phyloP scores from a whole-genome alignment of 2,113 vertebrate species.

The Arizona elegans region DNA sequence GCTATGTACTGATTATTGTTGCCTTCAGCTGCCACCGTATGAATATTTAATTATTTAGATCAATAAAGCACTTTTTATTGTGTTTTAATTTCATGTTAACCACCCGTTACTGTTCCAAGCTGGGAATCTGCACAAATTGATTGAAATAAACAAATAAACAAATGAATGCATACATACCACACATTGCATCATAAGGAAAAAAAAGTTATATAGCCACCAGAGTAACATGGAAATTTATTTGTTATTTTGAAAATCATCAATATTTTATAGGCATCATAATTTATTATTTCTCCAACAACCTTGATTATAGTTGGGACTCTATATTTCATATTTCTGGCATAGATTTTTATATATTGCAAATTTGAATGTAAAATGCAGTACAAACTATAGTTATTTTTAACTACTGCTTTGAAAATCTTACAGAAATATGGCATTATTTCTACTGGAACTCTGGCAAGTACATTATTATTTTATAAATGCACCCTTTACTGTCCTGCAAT shows the following conservation, averaged over 20 bases:
- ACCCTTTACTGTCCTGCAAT: neutral
- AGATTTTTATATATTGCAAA: neutral
- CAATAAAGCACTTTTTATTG: neutral
- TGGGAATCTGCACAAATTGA: neutral
- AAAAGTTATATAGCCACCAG: neutral
- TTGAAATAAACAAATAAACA: neutral
- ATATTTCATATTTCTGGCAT: neutral
- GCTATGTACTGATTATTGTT: neutral
- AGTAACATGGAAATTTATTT: neutral
- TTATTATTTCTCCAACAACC: neutral
- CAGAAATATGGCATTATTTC: neutral
- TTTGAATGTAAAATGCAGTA: neutral
- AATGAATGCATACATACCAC: neutral
- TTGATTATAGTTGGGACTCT: neutral
- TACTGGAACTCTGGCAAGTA: neutral
- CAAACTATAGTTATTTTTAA: neutral
- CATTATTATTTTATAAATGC: neutral
- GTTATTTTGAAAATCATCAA: neutral
- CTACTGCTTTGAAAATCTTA: neutral
- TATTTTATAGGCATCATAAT: neutral
- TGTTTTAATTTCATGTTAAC: neutral
- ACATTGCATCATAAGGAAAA: neutral
- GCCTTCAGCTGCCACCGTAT: neutral
- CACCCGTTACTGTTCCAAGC: neutral
- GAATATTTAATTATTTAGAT: neutral